Percentiles rank a stretch among this genome's conserved stretches.
Conservation (phyloP, 2,797 vertebrate species). For the Chaetophractus vellerosus region DNA sequence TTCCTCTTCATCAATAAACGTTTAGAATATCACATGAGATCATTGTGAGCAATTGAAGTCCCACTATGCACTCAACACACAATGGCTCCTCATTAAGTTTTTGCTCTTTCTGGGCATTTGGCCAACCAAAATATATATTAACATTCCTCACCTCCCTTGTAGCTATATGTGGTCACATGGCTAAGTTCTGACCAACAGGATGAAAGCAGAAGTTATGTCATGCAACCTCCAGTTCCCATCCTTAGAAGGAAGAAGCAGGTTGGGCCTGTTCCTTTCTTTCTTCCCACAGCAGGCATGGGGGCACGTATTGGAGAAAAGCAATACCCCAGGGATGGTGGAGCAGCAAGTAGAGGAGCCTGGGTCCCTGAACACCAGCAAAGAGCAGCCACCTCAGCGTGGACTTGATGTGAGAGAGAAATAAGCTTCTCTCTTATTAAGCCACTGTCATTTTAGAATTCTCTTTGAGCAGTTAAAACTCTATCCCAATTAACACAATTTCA, state of each 20-base stretch:
- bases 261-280: background rate
- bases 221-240: background rate
- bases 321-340: background rate
- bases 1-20: background rate
- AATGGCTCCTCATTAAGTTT: background rate
- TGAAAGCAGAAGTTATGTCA: background rate
- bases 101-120: background rate
- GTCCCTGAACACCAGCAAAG: background rate
- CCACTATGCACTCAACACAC: background rate
- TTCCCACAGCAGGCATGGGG: background rate
- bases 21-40: background rate
- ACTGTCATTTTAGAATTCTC: background rate
- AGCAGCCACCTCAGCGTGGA: background rate
- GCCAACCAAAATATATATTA: conserved; percentile 3
- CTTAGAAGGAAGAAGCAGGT: background rate
- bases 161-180: background rate
- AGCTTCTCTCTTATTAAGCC: conserved; percentile 1
- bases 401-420: background rate
- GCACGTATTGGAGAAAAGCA: background rate
- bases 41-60: background rate
- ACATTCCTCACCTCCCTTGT: background rate
- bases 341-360: background rate
- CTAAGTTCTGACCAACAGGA: background rate
- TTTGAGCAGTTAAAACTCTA: conserved; percentile 45
- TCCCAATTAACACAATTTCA: conserved; percentile 51